phyloP scores from a whole-genome alignment of 2,888 invertebrate genomes.

The Drosophila infuscata region DNA sequence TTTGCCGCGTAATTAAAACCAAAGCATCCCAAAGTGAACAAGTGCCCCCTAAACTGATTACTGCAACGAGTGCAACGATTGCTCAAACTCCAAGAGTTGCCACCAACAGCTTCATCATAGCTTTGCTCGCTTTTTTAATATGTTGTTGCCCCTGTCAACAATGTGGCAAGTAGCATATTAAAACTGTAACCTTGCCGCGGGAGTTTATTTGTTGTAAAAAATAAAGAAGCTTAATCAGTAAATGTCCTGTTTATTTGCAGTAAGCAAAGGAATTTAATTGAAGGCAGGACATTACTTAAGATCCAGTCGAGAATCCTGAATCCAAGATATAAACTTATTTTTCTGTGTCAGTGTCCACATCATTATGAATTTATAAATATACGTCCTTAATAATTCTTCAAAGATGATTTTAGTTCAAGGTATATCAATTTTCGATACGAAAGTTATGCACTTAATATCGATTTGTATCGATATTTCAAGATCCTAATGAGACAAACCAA shows the following conservation, averaged over 20 bases:
- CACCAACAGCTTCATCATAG: slow-evolving; percentile 17
- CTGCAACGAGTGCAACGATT: slow-evolving; percentile 53
- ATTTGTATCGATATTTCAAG: no score
- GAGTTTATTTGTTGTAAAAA: background rate
- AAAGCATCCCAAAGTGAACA: slow-evolving; percentile 76
- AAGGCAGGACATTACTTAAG: background rate
- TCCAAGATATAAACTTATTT: no score
- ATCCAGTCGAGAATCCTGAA: no score
- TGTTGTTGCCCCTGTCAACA: slow-evolving; percentile 41
- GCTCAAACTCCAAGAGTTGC: background rate
- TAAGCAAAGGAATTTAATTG: background rate
- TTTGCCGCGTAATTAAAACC: slow-evolving; percentile 79
- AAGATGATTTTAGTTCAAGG: no score
- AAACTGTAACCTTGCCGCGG: slow-evolving; percentile 1
- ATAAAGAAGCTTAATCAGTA: background rate
- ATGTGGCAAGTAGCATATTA: slow-evolving; percentile 9
- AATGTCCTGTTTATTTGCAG: background rate
- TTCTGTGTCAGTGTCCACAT: no score
- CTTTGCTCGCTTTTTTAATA: slow-evolving; percentile 34
- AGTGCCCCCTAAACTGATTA: slow-evolving; percentile 75
- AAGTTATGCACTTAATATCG: no score
- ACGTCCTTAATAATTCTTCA: no score
- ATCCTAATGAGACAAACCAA: no score
- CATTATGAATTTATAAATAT: no score
- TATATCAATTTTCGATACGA: no score